Conservation (phyloP, 2,888 invertebrate genomes). For the Napeogenes sylphis region DNA sequence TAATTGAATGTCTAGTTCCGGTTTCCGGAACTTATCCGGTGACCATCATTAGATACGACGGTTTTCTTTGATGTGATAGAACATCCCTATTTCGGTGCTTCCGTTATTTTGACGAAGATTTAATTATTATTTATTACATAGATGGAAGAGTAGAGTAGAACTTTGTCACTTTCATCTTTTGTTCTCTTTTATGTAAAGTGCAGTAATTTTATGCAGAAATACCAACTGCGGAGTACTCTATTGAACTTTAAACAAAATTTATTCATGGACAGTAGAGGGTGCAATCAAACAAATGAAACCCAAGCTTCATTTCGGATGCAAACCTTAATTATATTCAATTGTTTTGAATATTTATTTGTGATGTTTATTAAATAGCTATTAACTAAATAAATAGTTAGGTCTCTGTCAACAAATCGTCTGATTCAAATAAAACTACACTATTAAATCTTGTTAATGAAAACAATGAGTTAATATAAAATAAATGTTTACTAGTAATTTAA, state of each 20-base stretch:
- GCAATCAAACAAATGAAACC: conserved; percentile 13
- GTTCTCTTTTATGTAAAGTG: background rate
- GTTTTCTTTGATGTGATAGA: background rate
- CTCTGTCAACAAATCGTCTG: too few species aligned
- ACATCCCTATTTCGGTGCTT: background rate
- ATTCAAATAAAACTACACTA: too few species aligned
- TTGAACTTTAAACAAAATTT: conserved; percentile 11
- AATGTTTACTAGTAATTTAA: too few species aligned
- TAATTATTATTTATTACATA: background rate
- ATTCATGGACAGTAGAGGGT: conserved; percentile 14
- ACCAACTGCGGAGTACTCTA: conserved; percentile 6
- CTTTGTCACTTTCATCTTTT: too few species aligned
- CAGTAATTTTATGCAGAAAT: conserved; percentile 4
- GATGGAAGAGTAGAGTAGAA: background rate
- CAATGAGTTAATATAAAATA: too few species aligned
- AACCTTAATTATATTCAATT: conserved; percentile 1
- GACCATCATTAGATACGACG: background rate
- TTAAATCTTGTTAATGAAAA: too few species aligned
- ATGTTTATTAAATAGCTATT: background rate
- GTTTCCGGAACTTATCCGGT: background rate
- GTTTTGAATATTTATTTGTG: background rate
- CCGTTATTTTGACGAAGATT: background rate
- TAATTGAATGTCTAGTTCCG: conserved; percentile 1
- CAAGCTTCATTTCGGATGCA: conserved; percentile 7
- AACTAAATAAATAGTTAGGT: too few species aligned